These are phyloP conservation scores for Penaeus indicus DNA, from an alignment of 1,140 invertebrate genomes.

Conservation along the genomic window DNA sequence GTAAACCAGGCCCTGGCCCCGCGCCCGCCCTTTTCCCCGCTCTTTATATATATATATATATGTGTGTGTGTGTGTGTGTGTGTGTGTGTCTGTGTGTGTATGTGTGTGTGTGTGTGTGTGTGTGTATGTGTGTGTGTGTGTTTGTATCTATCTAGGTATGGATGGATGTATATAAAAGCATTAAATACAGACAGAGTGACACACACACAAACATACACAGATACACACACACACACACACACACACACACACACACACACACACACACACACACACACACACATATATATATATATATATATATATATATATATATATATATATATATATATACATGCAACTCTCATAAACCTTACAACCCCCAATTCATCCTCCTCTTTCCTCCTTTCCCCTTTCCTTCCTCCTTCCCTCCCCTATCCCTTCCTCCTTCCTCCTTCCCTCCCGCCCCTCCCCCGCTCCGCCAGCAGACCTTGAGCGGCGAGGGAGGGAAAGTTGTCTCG, in stretches of 20 bases:
- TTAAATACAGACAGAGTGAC: no score
- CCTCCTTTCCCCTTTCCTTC: background rate
- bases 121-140: no score
- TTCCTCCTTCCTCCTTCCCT: background rate
- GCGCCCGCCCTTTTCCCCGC: no score
- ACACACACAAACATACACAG: background rate
- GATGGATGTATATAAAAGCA: no score
- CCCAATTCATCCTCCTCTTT: background rate
- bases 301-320: slow-evolving; percentile 14
- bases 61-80: no score
- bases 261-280: slow-evolving; percentile 9
- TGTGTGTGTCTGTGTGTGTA: no score
- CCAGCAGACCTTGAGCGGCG: background rate
- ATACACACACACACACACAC: background rate
- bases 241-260: slow-evolving; percentile 27
- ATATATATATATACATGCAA: background rate
- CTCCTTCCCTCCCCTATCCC: no score
- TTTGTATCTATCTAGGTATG: no score
- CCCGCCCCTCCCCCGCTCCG: background rate
- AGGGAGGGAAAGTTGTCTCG: no score
- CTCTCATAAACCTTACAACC: background rate
- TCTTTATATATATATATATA: no score
- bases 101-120: no score
- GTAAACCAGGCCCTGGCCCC: no score
- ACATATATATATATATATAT: background rate